Base-by-base conservation (phyloP, 2,888 invertebrate species). In the Agriotes lineatus region DNA sequence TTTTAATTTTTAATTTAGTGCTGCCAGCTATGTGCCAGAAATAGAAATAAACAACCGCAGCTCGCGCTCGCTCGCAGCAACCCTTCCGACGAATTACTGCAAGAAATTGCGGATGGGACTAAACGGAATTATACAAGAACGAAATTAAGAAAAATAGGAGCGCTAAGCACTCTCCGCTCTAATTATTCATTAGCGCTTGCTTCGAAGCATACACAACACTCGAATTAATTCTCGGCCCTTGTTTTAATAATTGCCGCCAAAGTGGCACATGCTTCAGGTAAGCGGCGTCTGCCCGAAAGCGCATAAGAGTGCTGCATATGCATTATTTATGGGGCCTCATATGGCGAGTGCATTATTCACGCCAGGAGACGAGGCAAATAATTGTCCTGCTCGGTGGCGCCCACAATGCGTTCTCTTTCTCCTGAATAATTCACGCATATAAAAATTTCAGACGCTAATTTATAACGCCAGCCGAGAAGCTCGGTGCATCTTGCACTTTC, bases 1-100 rank as follows among this genome's bases (percentile, higher is more conserved):
- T 22, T 48, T 48, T 48, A 48, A 48, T 48, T 48, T 48, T 48
- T 48, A 48, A 48, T 48, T 48, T 48, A 48, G 22, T 48, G 48
- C 22, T 22, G 22, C 22, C 48, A 22, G 22, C 22, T 19, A 48
- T 48, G 48, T 19, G 48, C 22, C 25, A 48, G 22, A 48, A 48
- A 48, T 48, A 48, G 48, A 22, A 48, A 48, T 12, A 48, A 48
- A 48, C 22, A 48, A 48, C 48, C 45, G n/a, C 45, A 18, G 25
- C 48, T 9, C 48, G 48, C 22, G 1, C 4, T 48, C 48, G 48
- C 48, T 48, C 25, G 20, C 5, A 48, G 12, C 20, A 22, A 25
- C 10, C n/a, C 22, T 2, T 25, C 22, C 48, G n/a, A 48, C 48
- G 25, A 48, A 48, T 48, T 48, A 48, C 20, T 48, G 19, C 25